phyloP scores from a whole-genome alignment of 1,140 invertebrate species.

The Bombus soroeensis region DNA sequence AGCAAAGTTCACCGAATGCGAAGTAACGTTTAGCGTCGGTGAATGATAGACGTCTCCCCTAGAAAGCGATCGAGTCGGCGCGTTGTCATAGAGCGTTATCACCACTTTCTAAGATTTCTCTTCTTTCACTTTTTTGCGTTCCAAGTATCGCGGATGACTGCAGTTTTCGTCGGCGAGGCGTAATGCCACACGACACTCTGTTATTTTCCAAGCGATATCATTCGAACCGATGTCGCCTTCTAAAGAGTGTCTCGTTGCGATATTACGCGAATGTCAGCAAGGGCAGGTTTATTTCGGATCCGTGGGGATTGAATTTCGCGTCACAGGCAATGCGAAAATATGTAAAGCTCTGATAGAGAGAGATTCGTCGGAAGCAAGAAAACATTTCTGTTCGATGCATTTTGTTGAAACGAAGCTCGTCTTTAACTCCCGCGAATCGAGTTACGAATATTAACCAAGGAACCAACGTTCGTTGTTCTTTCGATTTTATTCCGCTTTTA shows the following conservation, averaged over 20 bases:
- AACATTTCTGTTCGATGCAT: neutral
- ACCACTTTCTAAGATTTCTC: neutral
- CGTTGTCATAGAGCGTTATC: no score
- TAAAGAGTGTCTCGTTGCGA: neutral
- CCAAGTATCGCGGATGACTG: neutral
- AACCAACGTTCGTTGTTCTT: neutral
- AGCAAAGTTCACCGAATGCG: neutral
- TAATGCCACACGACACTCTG: neutral
- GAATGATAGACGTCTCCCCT: neutral
- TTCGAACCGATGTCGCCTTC: neutral
- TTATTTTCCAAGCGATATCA: neutral
- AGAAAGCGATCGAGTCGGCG: no score
- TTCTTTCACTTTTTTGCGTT: neutral
- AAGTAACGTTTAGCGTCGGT: no score
- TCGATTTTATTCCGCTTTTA: no score
- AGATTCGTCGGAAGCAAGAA: neutral
- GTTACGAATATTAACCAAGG: conserved; percentile 11
- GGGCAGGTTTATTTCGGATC: neutral
- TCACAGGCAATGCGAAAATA: neutral
- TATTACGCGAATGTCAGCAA: neutral
- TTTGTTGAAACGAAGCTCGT: neutral
- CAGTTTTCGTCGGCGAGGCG: neutral
- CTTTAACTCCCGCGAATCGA: neutral
- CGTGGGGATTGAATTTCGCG: no score
- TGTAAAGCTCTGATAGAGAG: neutral